These are phyloP conservation scores for Syngnathus scovelli DNA, from an alignment of 2,113 vertebrate species.

Conservation along the genomic window DNA sequence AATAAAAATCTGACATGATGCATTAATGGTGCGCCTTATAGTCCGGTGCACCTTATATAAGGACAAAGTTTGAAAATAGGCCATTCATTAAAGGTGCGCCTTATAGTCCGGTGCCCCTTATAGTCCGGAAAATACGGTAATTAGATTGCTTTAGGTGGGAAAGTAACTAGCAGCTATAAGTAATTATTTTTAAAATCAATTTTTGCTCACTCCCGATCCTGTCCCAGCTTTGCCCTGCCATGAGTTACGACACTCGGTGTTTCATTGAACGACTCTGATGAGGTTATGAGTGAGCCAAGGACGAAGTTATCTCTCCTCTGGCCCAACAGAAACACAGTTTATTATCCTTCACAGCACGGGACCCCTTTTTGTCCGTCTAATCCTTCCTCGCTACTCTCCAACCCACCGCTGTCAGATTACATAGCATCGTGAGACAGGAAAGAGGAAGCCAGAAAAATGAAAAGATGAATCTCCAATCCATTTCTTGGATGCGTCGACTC, in stretches of 20 bases:
- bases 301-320: constrained; percentile 64
- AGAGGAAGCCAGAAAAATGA: constrained; percentile 16
- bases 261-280: constrained; percentile 68
- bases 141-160: no score
- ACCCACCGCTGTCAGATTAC: constrained; percentile 31
- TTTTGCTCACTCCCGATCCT: background rate
- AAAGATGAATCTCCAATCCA: constrained; percentile 44
- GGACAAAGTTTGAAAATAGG: no score
- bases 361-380: constrained; percentile 30
- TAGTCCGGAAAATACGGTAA: no score
- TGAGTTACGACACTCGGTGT: constrained; percentile 58
- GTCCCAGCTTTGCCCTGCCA: constrained; percentile 48
- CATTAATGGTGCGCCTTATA: no score
- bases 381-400: constrained; percentile 31
- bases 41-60: no score
- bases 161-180: background rate
- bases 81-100: no score
- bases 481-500: constrained; percentile 54
- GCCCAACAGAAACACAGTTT: constrained; percentile 61
- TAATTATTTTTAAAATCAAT: background rate
- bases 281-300: constrained; percentile 67
- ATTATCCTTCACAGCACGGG: constrained; percentile 56
- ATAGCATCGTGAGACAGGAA: constrained; percentile 21
- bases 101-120: no score
- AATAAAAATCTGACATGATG: no score